Evolutionary conservation across 1,140 invertebrate species (phyloP).

Genomic region (Heliconius hewitsoni): DNA sequence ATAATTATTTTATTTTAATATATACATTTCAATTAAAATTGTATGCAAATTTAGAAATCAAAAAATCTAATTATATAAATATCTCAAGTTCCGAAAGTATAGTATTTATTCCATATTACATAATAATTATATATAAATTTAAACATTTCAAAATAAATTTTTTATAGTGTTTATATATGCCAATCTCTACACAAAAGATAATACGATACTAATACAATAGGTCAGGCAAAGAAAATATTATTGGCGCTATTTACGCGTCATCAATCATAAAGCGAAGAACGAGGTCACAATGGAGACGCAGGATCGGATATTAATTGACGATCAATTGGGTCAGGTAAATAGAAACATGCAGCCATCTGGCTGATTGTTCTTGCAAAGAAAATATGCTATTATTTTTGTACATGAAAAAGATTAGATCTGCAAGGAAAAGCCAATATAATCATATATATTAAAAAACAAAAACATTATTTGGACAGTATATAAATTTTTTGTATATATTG

Average conservation of each 20-base stretch:
- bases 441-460: too few relatives aligned
- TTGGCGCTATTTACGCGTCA: background rate
- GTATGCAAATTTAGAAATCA: too few relatives aligned
- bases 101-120: too few relatives aligned
- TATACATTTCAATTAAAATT: too few relatives aligned
- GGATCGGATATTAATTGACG: constrained; percentile 20
- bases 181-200: background rate
- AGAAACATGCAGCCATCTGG: constrained; percentile 7
- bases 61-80: too few relatives aligned
- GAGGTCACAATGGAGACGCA: background rate
- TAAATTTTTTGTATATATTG: too few relatives aligned
- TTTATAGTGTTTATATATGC: too few relatives aligned
- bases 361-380: background rate
- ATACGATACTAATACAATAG: too few relatives aligned
- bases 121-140: too few relatives aligned
- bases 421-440: background rate
- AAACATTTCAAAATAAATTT: too few relatives aligned
- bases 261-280: constrained; percentile 8
- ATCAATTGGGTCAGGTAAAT: constrained; percentile 17
- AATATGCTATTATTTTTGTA: background rate
- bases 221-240: background rate
- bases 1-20: background rate
- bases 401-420: background rate
- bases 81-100: too few relatives aligned
- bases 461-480: too few relatives aligned